These are phyloP conservation scores for Drosophila equinoxialis DNA, from an alignment of 1,140 invertebrate species.

Conservation along the genomic window DNA sequence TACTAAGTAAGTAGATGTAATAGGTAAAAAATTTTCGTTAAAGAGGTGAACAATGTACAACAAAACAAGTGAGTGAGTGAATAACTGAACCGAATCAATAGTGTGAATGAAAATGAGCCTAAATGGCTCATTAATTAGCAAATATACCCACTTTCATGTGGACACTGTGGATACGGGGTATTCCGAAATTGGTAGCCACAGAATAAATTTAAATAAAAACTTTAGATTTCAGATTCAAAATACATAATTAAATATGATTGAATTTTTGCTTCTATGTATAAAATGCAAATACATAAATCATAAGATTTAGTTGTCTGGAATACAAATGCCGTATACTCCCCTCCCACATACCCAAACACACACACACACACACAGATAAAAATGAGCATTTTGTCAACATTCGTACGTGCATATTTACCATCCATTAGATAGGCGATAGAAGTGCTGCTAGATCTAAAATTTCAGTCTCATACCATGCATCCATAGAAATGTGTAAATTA, in stretches of 20 bases:
- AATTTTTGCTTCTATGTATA: background rate
- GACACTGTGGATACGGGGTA: background rate
- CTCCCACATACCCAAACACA: too few relatives aligned
- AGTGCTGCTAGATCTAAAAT: background rate
- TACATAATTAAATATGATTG: background rate
- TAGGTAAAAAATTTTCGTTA: too few relatives aligned
- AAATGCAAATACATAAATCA: conserved; percentile 7
- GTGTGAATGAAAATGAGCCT: too few relatives aligned
- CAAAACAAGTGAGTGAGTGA: too few relatives aligned
- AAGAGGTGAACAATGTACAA: too few relatives aligned
- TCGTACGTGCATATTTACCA: background rate
- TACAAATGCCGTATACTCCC: background rate
- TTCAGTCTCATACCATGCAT: background rate
- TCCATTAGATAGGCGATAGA: background rate
- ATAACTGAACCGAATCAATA: too few relatives aligned
- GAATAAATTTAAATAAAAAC: conserved; percentile 1
- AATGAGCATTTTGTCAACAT: too few relatives aligned
- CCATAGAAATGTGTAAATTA: background rate
- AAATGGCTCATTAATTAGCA: too few relatives aligned
- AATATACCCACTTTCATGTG: too few relatives aligned
- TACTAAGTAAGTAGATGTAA: too few relatives aligned
- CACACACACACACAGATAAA: too few relatives aligned
- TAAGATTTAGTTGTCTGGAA: conserved; percentile 3
- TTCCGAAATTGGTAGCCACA: background rate
- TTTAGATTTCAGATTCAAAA: conserved; percentile 1